Evolutionary conservation across 2,113 vertebrate genomes (phyloP), one percentile per base, ranked within the genome.

Genomic region (Xiphorhynchus elegans): DNA sequence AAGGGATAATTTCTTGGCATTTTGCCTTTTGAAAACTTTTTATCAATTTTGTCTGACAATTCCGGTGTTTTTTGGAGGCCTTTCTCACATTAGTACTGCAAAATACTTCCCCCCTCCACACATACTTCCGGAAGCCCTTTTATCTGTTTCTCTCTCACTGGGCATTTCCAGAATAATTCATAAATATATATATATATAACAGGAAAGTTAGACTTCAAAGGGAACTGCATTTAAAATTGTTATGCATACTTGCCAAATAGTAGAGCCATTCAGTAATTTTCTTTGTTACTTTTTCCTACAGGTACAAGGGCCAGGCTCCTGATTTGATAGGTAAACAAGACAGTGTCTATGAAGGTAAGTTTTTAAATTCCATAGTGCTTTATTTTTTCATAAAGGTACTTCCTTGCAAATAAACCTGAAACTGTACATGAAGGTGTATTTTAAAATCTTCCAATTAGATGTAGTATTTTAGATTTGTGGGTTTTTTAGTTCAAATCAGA

Each of bases 301-400:
- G 99, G 91, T 99, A 99, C 89, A 99, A 99, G 91, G 99, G 99
- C 17, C 99, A 99, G 90, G 99, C 99, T 91, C 99, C 99, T 10
- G 99, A 99, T 96, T 98, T 99, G 55, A 98, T 99, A 98, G 99
- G 99, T 42, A 99, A 99, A 97, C 99, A 99, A 95, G 99, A 99
- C 97, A 99, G 99, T 73, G 99, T 99, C 29, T 99, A 99, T 96
- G 99, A 99, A 99, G 99, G 99, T 99, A 98, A 58, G 69, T 95
- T 87, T 93, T 72, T 84, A 88, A 89, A 23, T 79, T 74, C 23
- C 49, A 33, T 0, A 3, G 23, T 33, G 7, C 26, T 58, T 56
- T 59, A 23, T 52, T 82, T 89, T 81, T 89, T 40, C 6, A 3
- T 39, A 55, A 47, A 66, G 24, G 9, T 66, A 21, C 9, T 89